Conservation (phyloP, 2,888 invertebrate species). For the Osmoderma eremita region DNA sequence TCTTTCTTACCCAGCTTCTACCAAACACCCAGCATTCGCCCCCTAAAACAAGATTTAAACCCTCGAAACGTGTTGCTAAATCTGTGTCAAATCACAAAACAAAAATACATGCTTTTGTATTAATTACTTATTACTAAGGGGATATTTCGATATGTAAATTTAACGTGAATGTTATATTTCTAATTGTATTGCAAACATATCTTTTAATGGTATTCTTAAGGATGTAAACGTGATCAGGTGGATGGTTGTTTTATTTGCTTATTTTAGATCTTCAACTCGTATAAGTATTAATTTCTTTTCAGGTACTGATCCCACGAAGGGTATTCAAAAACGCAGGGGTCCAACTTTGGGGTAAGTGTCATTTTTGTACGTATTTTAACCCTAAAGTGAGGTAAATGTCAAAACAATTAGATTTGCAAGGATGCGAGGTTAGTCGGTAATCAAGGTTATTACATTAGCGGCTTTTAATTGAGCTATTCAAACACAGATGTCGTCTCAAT, state of each 20-base stretch:
- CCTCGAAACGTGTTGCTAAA: conserved; percentile 17
- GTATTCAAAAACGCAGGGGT: conserved; percentile 81
- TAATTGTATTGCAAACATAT: too few relatives aligned
- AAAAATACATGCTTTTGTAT: conserved; percentile 16
- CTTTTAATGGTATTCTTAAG: not conserved
- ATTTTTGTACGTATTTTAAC: conserved; percentile 27
- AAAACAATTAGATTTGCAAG: conserved; percentile 14
- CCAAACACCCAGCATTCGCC: not conserved
- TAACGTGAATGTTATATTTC: not conserved
- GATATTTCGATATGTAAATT: not conserved
- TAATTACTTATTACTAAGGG: conserved; percentile 17
- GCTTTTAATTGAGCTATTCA: not conserved
- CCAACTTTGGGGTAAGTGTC: conserved; percentile 81
- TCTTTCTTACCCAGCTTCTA: not conserved
- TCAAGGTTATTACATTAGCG: conserved; percentile 17
- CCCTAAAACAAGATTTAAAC: not conserved
- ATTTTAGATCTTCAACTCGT: conserved; percentile 20
- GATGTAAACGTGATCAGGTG: conserved; percentile 7
- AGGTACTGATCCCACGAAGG: conserved; percentile 84
- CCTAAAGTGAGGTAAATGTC: conserved; percentile 22
- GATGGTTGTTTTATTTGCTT: conserved; percentile 4
- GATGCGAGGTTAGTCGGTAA: conserved; percentile 26
- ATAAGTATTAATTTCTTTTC: conserved; percentile 57
- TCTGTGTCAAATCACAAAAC: conserved; percentile 31
- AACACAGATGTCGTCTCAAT: conserved; percentile 11